Percentiles rank a stretch among this genome's conserved stretches.
Evolutionary conservation across 2,888 invertebrate genomes (phyloP).

Genomic region (Pinctada fucata): DNA sequence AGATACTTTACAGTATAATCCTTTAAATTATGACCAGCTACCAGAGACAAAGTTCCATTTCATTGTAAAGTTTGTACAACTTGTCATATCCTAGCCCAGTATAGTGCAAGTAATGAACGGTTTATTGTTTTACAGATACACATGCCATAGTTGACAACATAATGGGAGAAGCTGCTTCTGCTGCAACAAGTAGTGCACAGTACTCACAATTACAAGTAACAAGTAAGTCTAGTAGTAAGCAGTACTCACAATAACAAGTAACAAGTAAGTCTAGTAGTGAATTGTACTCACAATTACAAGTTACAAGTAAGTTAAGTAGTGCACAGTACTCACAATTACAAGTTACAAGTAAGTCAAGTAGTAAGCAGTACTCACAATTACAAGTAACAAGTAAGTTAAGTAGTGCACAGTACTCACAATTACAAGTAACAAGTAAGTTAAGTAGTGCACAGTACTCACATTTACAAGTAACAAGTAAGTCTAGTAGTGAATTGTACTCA

Average conservation of each 20-base stretch:
- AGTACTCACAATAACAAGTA: conserved; percentile 69
- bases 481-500: conserved; percentile 58
- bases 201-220: conserved; percentile 69
- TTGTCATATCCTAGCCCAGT: too few species aligned
- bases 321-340: conserved; percentile 69
- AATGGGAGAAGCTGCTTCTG: conserved; percentile 69
- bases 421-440: conserved; percentile 67
- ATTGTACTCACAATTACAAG: conserved; percentile 68
- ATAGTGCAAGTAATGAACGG: too few species aligned
- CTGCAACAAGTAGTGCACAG: conserved; percentile 60
- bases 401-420: conserved; percentile 66
- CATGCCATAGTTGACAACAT: conserved; percentile 34
- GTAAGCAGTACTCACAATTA: conserved; percentile 67
- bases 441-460: conserved; percentile 65
- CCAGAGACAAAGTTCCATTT: too few species aligned
- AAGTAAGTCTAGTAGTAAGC: conserved; percentile 60
- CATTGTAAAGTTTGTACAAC: too few species aligned
- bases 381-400: conserved; percentile 64
- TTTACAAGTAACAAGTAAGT: conserved; percentile 68
- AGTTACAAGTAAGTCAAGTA: conserved; percentile 63
- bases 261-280: conserved; percentile 61
- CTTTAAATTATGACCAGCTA: too few species aligned
- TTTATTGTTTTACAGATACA: conserved; percentile 16
- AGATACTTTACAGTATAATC: too few species aligned
- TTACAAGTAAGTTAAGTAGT: conserved; percentile 62